A percentile compares a stretch with the other conserved stretches of the same genome.
Conservation (phyloP, 1,140 invertebrate genomes). For the Telenomus remus region DNA sequence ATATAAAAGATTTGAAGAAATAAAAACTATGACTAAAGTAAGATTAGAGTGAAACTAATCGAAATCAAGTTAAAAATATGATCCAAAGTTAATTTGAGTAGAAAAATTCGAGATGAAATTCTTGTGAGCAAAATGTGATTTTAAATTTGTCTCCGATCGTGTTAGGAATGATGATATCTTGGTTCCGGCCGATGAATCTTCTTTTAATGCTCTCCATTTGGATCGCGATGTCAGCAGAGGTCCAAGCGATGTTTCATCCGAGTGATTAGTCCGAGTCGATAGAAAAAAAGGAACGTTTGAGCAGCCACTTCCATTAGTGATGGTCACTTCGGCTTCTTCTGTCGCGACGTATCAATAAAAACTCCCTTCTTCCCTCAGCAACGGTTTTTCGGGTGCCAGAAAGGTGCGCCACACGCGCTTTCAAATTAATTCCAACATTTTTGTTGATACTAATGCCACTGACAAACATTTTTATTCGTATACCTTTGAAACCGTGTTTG, state of each 20-base stretch:
- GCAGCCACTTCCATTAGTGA: constrained; percentile 64
- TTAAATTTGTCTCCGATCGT: constrained; percentile 19
- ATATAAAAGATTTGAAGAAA: not conserved
- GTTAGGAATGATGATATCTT: constrained; percentile 16
- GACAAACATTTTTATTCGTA: constrained; percentile 49
- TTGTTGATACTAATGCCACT: no score
- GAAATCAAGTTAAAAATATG: no score
- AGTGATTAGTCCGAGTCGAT: constrained; percentile 42
- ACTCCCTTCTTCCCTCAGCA: constrained; percentile 27
- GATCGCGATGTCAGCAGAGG: constrained; percentile 46
- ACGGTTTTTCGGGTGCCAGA: constrained; percentile 50
- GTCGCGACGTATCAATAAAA: constrained; percentile 65
- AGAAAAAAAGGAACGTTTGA: constrained; percentile 33
- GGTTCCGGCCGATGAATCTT: constrained; percentile 53
- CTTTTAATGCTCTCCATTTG: constrained; percentile 57
- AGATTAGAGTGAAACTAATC: no score
- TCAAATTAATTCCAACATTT: constrained; percentile 42
- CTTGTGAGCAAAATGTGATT: constrained; percentile 35
- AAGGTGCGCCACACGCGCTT: constrained; percentile 53
- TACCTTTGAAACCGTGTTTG: constrained; percentile 52
- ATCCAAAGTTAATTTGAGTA: no score
- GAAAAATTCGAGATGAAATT: no score
- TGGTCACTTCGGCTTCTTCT: constrained; percentile 57
- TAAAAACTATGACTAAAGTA: no score
- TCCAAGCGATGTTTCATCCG: constrained; percentile 36